Evolutionary conservation across 2,113 vertebrate species (phyloP), one percentile per base, ranked within the genome.

Genomic region (cattle (Bos taurus)): DNA sequence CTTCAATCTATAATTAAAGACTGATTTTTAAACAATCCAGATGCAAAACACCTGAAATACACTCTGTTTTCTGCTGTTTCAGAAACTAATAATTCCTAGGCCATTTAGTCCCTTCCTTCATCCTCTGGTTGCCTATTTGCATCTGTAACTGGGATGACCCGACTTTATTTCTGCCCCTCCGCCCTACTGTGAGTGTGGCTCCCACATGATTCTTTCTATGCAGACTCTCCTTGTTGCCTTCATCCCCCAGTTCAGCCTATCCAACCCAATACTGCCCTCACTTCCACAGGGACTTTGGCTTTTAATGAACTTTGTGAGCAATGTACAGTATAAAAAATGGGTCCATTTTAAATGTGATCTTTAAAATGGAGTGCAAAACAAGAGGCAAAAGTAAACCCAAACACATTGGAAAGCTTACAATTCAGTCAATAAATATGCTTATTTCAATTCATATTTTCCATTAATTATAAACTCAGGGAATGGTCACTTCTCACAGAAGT

Each of bases 401-500:
- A 81, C 50, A 30, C 80, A 96, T 3, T 74, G 48, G 56, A 91
- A 95, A 84, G 46, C 50, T 95, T 95, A 30, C 15, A 77, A 91
- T 94, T 90, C 33, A 81, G 90, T 93, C 92, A 84, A 92, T 97
- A 97, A 95, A 80, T 59, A 80, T 3, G 71, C 56, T 91, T 56
- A 82, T 67, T 82, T 89, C 67, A 67, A 71, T 40, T n/a, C 14
- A 33, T 54, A 78, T 50, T n/a, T 46, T 83, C 80, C 60, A 86
- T 83, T 92, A 74, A 94, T 90, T 54, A 84, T 36, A 90, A 92
- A 48, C 36, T 74, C 78, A 56, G 80, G 57, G 60, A 95, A 96
- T 93, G 91, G 46, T 46, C 74, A 92, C 11, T 15, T 21, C 12
- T 93, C 21, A 82, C 5, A 90, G 80, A 59, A 57, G n/a, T 43